phyloP scores from a whole-genome alignment of 1,140 invertebrate genomes.

The Parasteatoda tepidariorum region DNA sequence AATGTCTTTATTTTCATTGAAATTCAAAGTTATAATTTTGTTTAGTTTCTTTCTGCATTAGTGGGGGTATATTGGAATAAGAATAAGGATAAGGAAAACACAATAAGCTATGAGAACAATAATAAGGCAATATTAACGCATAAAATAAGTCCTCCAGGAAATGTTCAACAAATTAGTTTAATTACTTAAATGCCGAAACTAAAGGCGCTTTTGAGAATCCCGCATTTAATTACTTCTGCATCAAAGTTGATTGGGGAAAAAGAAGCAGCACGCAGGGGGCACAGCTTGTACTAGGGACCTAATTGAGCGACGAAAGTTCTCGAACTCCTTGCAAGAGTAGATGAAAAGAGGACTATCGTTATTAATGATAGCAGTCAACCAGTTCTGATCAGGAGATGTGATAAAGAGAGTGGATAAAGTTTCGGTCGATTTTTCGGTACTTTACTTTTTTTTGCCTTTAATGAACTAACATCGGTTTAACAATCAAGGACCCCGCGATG shows the following conservation, averaged over 20 bases:
- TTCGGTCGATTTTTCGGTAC: neutral
- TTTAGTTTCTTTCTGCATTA: no score
- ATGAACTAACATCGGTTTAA: no score
- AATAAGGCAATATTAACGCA: no score
- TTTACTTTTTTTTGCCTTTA: neutral
- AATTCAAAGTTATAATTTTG: no score
- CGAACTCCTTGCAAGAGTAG: neutral
- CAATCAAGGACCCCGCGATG: no score
- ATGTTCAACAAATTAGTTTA: neutral
- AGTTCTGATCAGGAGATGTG: neutral
- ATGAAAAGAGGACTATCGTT: neutral
- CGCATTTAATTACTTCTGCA: constrained; percentile 4
- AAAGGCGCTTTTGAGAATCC: neutral
- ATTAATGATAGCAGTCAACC: constrained; percentile 1
- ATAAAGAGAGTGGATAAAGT: neutral
- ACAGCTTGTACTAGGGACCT: neutral
- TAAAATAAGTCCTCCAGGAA: no score
- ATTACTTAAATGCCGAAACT: neutral
- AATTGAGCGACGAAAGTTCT: neutral
- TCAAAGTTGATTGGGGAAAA: constrained; percentile 10
- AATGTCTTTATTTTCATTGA: no score
- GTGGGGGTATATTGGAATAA: no score
- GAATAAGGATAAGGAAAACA: no score
- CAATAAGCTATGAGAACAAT: no score
- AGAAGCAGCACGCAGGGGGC: neutral